These are phyloP conservation scores for Drosophila rubida DNA, from an alignment of 2,888 invertebrate genomes.

Conservation along the genomic window DNA sequence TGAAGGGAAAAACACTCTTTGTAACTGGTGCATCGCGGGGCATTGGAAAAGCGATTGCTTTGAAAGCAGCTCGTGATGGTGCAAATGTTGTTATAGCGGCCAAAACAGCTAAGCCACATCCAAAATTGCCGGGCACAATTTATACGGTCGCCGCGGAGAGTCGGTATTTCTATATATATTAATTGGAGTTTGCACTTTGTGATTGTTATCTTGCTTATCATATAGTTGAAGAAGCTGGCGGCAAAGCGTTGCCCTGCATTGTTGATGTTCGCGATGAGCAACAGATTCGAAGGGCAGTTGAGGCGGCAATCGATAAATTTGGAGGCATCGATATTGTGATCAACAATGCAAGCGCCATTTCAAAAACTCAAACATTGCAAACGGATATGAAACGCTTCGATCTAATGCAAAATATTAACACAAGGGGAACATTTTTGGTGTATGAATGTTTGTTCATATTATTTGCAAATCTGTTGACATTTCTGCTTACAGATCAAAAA, in stretches of 20 bases:
- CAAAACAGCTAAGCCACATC: conserved; percentile 93
- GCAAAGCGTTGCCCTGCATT: conserved; percentile 91
- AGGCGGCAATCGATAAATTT: conserved; percentile 90
- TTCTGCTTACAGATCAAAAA: conserved; percentile 90
- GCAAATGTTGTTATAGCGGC: conserved; percentile 95
- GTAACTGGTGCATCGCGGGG: conserved; percentile 98
- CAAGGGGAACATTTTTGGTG: conserved; percentile 97
- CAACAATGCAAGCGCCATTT: conserved; percentile 98
- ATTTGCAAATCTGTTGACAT: not conserved
- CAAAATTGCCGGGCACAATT: conserved; percentile 89
- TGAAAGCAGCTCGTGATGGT: conserved; percentile 94
- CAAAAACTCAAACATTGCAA: conserved; percentile 90
- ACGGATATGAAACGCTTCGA: conserved; percentile 98
- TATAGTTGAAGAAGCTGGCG: conserved; percentile 92
- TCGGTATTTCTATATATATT: conserved; percentile 76
- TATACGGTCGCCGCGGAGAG: conserved; percentile 93
- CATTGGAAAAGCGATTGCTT: conserved; percentile 96
- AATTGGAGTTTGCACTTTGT: conserved; percentile 37
- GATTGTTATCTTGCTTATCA: conserved; percentile 23
- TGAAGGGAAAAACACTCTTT: conserved; percentile 95
- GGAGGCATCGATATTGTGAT: conserved; percentile 97
- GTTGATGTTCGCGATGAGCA: conserved; percentile 93
- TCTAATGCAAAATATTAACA: conserved; percentile 97
- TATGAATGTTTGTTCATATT: conserved; percentile 85
- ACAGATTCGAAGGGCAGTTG: conserved; percentile 88